These are phyloP conservation scores for Tachina grossa DNA, from an alignment of 2,888 invertebrate genomes.

Conservation along the genomic window DNA sequence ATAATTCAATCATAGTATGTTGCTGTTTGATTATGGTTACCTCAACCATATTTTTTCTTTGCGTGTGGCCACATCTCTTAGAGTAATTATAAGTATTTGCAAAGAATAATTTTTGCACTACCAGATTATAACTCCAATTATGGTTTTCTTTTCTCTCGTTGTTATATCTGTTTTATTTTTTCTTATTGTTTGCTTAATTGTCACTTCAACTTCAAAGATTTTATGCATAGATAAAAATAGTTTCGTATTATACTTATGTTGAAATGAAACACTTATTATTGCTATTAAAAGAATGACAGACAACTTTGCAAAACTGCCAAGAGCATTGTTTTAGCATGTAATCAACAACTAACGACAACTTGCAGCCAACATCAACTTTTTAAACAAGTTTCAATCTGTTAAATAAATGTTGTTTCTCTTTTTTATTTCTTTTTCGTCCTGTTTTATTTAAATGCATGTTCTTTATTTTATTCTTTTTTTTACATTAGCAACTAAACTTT, in stretches of 20 bases:
- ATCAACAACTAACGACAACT: conserved; percentile 21
- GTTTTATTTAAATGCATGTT: background rate
- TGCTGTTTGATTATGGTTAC: too few species aligned
- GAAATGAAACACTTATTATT: conserved; percentile 13
- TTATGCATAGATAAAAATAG: background rate
- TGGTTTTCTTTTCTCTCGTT: background rate
- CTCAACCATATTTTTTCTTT: too few species aligned
- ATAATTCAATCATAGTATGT: too few species aligned
- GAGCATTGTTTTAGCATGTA: conserved; percentile 36
- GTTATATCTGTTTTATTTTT: background rate
- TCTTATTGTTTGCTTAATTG: conserved; percentile 28
- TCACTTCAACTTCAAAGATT: conserved; percentile 13
- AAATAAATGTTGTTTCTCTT: background rate
- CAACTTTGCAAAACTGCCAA: conserved; percentile 47
- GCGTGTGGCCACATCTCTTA: too few species aligned
- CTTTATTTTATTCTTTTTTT: background rate
- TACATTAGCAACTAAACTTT: background rate
- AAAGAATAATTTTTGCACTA: background rate
- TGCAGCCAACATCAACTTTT: conserved; percentile 12
- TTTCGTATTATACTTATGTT: background rate
- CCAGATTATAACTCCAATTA: background rate
- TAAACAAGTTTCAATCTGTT: conserved; percentile 20
- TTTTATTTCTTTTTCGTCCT: background rate
- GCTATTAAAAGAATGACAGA: conserved; percentile 40
- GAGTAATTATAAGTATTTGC: background rate